Conservation (phyloP, 1,140 invertebrate genomes). For the Drosophila bocki region DNA sequence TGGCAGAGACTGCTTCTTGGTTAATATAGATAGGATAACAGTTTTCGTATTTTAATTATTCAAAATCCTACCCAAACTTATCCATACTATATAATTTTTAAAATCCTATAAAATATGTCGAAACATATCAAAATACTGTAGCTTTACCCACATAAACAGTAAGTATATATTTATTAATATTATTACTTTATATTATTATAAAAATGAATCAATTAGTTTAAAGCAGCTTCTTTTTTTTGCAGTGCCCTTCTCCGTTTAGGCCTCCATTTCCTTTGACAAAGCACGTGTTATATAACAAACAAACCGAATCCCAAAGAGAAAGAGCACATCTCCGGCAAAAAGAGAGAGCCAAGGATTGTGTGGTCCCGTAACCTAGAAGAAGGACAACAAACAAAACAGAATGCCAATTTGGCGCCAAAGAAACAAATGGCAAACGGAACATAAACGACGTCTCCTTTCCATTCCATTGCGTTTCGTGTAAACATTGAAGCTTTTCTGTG, state of each 20-base stretch:
- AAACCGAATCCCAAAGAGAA: conserved; percentile 28
- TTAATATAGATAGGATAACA: not conserved
- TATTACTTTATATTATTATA: too few relatives aligned
- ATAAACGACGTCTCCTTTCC: conserved; percentile 43
- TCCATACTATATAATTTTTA: too few relatives aligned
- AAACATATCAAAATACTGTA: too few relatives aligned
- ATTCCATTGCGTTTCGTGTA: conserved; percentile 62
- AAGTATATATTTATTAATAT: too few relatives aligned
- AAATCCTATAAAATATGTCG: too few relatives aligned
- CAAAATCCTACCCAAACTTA: too few relatives aligned
- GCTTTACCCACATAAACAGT: too few relatives aligned
- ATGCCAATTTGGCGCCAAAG: conserved; percentile 71
- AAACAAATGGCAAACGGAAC: conserved; percentile 48
- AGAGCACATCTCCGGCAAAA: conserved; percentile 2
- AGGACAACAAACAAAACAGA: conserved; percentile 70
- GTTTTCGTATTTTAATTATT: too few relatives aligned
- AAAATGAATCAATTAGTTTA: too few relatives aligned
- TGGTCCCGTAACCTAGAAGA: conserved; percentile 64
- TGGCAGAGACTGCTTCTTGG: not conserved
- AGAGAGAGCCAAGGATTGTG: conserved; percentile 35
- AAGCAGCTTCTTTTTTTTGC: too few relatives aligned
- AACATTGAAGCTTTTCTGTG: conserved; percentile 78
- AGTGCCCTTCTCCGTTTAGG: conserved; percentile 24
- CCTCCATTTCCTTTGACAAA: conserved; percentile 1
- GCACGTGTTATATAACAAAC: conserved; percentile 70